Evolutionary conservation across 2,797 vertebrate genomes (phyloP), one percentile per base, ranked within the genome.

Genomic region (Microtus californicus): DNA sequence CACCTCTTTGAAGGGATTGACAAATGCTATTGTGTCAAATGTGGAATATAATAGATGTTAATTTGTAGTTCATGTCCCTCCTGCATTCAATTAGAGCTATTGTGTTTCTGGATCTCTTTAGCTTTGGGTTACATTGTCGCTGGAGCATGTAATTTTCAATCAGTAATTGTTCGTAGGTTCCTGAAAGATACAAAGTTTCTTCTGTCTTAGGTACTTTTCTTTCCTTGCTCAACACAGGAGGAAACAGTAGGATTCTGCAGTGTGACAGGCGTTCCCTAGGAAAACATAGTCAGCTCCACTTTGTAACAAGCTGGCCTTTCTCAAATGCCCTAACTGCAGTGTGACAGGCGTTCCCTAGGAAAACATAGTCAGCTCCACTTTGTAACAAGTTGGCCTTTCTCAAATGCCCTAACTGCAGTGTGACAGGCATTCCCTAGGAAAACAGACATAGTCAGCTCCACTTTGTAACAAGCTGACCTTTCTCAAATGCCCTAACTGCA

Each of bases 101-200:
- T 89, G 54, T 96, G 80, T 63, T 88, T 76, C 56, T 45, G 34
- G 17, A 6, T 90, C 87, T 71, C 87, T 43, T 92, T 56, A 67
- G 65, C 86, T 77, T 27, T 74, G 56, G 89, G 90, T 85, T 79
- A 59, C 25, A 78, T 40, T 40, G 48, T 92, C 86, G 54, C 59
- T 61, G 81, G 85, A 93, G 74, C 76, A 56, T 87, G 90, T 0
- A 2, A 6, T 71, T 90, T 91, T 69, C n/a, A 80, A 67, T 89
- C 71, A 61, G 56, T 95, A 45, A 78, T 86, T 94, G 56, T 90
- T 91, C 77, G 89, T 94, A 19, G 45, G 88, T 93, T 94, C 19
- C 79, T 89, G 51, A 61, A 77, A 89, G 31, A 67, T 93, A 15
- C 9, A 3, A 8, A 51, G 40, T 89, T 92, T 89, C 27, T 67